Evolutionary conservation across 2,797 vertebrate species (phyloP).

Genomic region (Labroides dimidiatus): DNA sequence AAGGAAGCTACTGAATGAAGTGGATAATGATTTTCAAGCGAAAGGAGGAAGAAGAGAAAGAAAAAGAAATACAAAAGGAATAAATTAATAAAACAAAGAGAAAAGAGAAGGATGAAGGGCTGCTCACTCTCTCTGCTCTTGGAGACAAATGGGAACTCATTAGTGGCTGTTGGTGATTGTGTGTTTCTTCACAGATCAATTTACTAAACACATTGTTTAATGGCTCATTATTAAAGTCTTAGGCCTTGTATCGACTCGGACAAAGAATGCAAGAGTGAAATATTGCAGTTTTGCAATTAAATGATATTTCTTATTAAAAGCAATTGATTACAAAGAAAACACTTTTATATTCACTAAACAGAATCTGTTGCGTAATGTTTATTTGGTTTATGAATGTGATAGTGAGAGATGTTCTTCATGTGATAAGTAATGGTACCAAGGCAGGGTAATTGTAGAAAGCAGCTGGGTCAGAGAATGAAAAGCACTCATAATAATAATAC

Average conservation of each 20-base stretch:
- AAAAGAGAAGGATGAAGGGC: slow-evolving; percentile 54
- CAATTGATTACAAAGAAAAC: slow-evolving; percentile 49
- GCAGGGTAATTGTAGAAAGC: too few relatives aligned
- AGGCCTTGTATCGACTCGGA: slow-evolving; percentile 72
- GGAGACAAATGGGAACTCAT: slow-evolving; percentile 85
- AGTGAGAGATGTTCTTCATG: not conserved
- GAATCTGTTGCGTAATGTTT: slow-evolving; percentile 32
- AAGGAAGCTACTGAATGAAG: slow-evolving; percentile 6
- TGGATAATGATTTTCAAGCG: slow-evolving; percentile 26
- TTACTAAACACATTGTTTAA: slow-evolving; percentile 86
- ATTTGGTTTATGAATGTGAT: not conserved
- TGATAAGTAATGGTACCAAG: too few relatives aligned
- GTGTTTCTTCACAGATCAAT: slow-evolving; percentile 87
- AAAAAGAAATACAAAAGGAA: not conserved
- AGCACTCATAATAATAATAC: too few relatives aligned
- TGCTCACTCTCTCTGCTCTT: slow-evolving; percentile 54
- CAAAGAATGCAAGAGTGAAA: slow-evolving; percentile 54
- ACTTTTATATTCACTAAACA: slow-evolving; percentile 8
- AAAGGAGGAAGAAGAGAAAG: slow-evolving; percentile 24
- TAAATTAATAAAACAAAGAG: slow-evolving; percentile 45
- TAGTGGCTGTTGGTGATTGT: slow-evolving; percentile 89
- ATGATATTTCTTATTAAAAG: slow-evolving; percentile 61
- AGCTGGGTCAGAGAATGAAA: too few relatives aligned
- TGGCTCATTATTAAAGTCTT: slow-evolving; percentile 84
- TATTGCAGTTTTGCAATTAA: slow-evolving; percentile 64